Evolutionary conservation across 2,888 invertebrate genomes (phyloP).

Genomic region (Griposia aprilina): DNA sequence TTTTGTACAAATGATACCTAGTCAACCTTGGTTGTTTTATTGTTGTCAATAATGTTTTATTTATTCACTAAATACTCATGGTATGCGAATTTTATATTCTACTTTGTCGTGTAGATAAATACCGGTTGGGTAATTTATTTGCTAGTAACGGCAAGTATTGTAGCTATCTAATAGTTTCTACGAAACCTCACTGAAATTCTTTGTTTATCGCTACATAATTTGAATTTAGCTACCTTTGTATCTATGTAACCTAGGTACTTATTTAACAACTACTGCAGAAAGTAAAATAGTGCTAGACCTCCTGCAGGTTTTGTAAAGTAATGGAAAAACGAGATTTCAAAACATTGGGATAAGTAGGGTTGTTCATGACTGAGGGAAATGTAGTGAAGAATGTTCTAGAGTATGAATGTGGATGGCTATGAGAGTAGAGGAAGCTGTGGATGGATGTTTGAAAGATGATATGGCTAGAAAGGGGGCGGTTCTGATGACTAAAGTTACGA

Average conservation of each 20-base stretch:
- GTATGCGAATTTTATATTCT: constrained; percentile 62
- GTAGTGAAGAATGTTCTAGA: neutral
- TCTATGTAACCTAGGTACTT: neutral
- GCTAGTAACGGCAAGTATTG: constrained; percentile 4
- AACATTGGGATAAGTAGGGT: neutral
- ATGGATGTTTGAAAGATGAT: neutral
- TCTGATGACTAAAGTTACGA: neutral
- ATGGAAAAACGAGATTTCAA: neutral
- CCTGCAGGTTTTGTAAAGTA: too few species aligned
- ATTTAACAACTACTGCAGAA: constrained; percentile 6
- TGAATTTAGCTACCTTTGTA: constrained; percentile 1
- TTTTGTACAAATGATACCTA: constrained; percentile 18
- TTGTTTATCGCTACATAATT: constrained; percentile 27
- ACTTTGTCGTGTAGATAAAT: constrained; percentile 45
- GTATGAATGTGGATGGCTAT: neutral
- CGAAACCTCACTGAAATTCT: neutral
- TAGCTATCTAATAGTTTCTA: neutral
- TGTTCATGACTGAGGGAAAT: neutral
- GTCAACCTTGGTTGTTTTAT: constrained; percentile 37
- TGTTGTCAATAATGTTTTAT: constrained; percentile 53
- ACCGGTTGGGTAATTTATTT: constrained; percentile 24
- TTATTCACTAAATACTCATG: constrained; percentile 47
- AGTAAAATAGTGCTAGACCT: neutral
- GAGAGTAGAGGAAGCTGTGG: neutral
- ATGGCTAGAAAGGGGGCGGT: neutral